phyloP scores from a whole-genome alignment of 2,797 vertebrate species.

The Oreortyx pictus region DNA sequence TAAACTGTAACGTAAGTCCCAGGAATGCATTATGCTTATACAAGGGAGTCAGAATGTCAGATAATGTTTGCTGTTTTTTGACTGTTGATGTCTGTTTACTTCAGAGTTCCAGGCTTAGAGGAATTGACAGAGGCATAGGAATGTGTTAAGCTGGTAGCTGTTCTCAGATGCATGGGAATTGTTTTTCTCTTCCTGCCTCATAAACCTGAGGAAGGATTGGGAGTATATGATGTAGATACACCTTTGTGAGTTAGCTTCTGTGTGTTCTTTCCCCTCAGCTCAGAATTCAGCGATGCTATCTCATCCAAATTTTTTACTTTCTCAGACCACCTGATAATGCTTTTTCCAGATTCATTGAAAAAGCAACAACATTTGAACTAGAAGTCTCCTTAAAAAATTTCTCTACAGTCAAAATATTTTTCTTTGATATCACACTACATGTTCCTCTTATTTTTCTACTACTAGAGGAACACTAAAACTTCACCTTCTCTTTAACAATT shows the following conservation, averaged over 20 bases:
- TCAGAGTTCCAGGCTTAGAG: neutral
- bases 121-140: rapidly evolving
- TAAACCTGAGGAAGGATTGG: rapidly evolving
- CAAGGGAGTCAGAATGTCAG: neutral
- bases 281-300: neutral
- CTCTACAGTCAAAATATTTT: slow-evolving; percentile 40
- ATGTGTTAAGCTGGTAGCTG: neutral
- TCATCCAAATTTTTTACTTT: neutral
- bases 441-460: slow-evolving; percentile 24
- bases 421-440: neutral
- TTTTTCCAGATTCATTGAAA: neutral
- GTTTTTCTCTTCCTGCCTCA: neutral
- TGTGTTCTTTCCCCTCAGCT: neutral
- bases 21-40: neutral
- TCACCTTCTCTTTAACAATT: neutral
- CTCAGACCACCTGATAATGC: neutral
- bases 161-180: neutral
- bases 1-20: neutral
- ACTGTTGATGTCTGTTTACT: neutral
- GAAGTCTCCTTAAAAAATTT: slow-evolving; percentile 23
- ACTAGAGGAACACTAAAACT: neutral
- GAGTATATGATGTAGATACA: neutral
- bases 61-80: neutral
- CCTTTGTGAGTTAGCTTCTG: neutral
- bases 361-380: slow-evolving; percentile 16